Evolutionary conservation across 2,888 invertebrate genomes (phyloP).

Genomic region (Pantelozetes paolii): DNA sequence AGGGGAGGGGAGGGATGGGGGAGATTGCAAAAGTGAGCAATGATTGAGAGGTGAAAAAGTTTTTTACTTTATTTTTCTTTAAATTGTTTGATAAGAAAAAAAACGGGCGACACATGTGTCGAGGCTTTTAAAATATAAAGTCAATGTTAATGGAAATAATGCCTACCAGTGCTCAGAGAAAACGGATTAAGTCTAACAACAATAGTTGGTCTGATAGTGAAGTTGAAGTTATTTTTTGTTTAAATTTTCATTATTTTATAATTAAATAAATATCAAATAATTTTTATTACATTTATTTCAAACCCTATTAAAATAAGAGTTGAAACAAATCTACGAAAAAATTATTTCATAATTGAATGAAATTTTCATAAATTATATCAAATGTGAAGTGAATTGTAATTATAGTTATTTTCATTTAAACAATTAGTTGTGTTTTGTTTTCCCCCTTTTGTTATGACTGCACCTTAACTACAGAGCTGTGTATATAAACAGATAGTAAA

Average conservation of each 20-base stretch:
- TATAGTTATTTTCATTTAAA: conserved; percentile 1
- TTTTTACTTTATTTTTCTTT: not conserved
- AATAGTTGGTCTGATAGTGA: not conserved
- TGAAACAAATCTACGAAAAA: not conserved
- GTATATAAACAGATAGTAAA: not conserved
- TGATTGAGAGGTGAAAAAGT: not conserved
- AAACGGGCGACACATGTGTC: conserved; percentile 2
- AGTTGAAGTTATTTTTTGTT: not conserved
- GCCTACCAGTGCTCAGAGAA: not conserved
- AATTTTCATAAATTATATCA: not conserved
- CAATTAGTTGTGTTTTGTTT: not conserved
- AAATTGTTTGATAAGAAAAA: not conserved
- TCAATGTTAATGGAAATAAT: not conserved
- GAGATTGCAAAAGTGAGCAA: not conserved
- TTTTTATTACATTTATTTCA: not conserved
- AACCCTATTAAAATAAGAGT: not conserved
- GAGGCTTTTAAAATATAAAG: not conserved
- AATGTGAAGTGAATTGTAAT: not conserved
- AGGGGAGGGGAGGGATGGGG: not conserved
- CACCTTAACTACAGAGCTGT: too few relatives aligned
- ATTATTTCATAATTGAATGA: not conserved
- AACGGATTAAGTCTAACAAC: not conserved
- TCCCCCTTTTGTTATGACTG: not conserved
- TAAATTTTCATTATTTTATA: not conserved
- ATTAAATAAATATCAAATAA: not conserved